Evolutionary conservation across 2,113 vertebrate species (phyloP), one percentile per base, ranked within the genome.

Genomic region (Halichoerus grypus): DNA sequence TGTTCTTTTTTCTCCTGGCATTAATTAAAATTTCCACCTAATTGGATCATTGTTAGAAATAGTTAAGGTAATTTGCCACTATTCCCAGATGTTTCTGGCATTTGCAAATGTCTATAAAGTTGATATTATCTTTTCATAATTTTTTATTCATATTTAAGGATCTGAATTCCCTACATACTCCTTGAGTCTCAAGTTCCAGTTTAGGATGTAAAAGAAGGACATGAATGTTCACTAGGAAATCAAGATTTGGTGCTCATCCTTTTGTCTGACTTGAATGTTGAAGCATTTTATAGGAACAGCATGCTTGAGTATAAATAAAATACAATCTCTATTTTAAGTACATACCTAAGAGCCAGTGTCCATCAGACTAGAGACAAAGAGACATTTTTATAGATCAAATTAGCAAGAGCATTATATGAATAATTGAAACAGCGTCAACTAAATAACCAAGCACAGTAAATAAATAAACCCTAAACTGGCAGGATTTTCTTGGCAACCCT

Each of bases 21-120:
- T 91, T 88, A 86, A 94, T 90, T 96, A 63, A 95, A 87, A 85
- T 85, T 96, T 97, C 22, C 10, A 91, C 42, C n/a, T 69, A 74
- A 72, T 33, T 59, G 13, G 82, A 86, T 97, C 26, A 61, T 71
- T 88, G 19, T 83, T 84, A 92, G 46, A 98, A 88, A 89, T 46
- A 92, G 49, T 55, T 90, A 81, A 76, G 57, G 42, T 80, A 88
- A 95, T 92, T 87, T 92, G 15, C 6, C 11, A 87, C 55, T 51
- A 61, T 88, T 76, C 39, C 15, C 39, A 95, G 61, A 89, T 84
- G 55, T 81, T 95, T 91, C 76, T 81, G 55, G 65, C 21, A 94
- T 16, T 96, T 95, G 33, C 39, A 5, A 69, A 82, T 94, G 7
- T 85, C 77, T 80, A 33, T 88, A 69, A 95, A 82, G 57, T 84